Conservation (phyloP, 2,888 invertebrate species). For the Troides oblongomaculatus region DNA sequence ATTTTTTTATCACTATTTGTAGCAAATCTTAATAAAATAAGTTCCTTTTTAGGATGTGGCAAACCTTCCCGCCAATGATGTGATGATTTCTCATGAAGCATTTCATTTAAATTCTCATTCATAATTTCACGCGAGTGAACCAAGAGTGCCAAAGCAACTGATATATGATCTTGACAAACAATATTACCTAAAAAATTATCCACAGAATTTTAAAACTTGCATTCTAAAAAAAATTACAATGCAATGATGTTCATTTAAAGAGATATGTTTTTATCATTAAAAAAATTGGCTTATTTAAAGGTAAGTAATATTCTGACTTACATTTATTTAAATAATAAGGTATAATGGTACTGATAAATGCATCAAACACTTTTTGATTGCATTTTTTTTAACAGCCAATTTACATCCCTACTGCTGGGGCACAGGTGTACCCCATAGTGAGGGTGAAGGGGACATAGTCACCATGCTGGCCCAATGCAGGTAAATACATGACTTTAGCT, state of each 20-base stretch:
- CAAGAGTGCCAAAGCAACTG: constrained; percentile 80
- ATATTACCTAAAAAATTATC: constrained; percentile 79
- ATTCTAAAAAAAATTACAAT: background rate
- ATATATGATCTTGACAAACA: constrained; percentile 81
- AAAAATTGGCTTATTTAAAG: too few relatives aligned
- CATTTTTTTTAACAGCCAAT: too few relatives aligned
- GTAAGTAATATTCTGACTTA: too few relatives aligned
- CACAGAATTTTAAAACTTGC: background rate
- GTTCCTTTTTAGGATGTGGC: constrained; percentile 82
- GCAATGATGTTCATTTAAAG: background rate
- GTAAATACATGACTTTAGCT: background rate
- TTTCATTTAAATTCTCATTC: constrained; percentile 58
- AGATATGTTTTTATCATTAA: too few relatives aligned
- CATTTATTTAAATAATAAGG: too few relatives aligned
- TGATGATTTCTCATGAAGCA: constrained; percentile 76
- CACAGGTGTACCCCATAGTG: too few relatives aligned
- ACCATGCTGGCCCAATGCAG: too few relatives aligned
- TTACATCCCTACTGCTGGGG: too few relatives aligned
- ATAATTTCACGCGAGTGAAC: constrained; percentile 77
- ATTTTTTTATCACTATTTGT: constrained; percentile 86
- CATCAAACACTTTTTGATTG: too few relatives aligned
- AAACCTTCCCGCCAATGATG: constrained; percentile 88
- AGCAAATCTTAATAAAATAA: constrained; percentile 87
- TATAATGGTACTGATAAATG: too few relatives aligned
- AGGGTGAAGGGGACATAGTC: too few relatives aligned